phyloP scores from a whole-genome alignment of 2,888 invertebrate species.

The Stenodera caucasica region DNA sequence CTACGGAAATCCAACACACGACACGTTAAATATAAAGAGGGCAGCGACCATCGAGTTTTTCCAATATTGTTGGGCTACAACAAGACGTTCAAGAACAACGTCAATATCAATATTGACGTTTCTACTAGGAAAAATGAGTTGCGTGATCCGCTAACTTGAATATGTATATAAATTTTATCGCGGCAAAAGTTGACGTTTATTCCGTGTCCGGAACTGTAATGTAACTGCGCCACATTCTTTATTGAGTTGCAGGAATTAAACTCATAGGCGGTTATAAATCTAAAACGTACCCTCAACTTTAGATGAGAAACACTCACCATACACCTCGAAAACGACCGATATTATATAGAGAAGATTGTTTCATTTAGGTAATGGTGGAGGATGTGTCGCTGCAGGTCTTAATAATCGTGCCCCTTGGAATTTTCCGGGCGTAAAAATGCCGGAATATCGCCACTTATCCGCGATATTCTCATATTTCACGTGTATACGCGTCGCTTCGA shows the following conservation, averaged over 20 bases:
- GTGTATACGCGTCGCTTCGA: constrained; percentile 32
- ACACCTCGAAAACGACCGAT: neutral
- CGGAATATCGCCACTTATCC: too few relatives aligned
- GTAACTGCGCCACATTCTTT: neutral
- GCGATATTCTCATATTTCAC: neutral
- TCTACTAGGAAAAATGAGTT: too few relatives aligned
- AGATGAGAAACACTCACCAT: neutral
- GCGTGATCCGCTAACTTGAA: neutral
- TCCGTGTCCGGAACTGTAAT: constrained; percentile 3
- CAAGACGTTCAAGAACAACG: constrained; percentile 1
- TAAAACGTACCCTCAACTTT: neutral
- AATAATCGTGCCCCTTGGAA: neutral
- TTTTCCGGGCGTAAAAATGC: too few relatives aligned
- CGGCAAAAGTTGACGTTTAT: constrained; percentile 7
- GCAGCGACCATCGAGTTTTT: neutral
- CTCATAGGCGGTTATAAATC: constrained; percentile 1
- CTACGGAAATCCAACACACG: neutral
- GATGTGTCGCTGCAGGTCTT: neutral
- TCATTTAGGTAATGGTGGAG: constrained; percentile 20
- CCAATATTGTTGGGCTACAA: neutral
- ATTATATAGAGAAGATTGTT: constrained; percentile 21
- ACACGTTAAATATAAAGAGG: constrained; percentile 1
- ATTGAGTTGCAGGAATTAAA: neutral
- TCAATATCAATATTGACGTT: constrained; percentile 13
- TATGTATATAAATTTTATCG: constrained; percentile 6